These are phyloP conservation scores for Pyrocoelia pectoralis DNA, from an alignment of 2,888 invertebrate species.

Conservation along the genomic window DNA sequence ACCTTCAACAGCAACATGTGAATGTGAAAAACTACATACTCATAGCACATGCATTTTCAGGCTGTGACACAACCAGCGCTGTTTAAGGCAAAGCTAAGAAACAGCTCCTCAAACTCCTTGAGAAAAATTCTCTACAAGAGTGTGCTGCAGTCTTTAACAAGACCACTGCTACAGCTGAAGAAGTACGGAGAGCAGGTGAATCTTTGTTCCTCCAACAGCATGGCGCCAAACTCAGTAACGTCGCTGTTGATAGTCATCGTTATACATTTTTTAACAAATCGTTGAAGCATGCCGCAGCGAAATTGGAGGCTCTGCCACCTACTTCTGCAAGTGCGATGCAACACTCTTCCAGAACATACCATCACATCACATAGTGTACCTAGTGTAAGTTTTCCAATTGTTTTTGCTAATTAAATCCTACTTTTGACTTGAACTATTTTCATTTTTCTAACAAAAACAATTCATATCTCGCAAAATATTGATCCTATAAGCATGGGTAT, in stretches of 20 bases:
- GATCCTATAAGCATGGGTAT: neutral
- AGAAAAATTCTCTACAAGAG: no score
- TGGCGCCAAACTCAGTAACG: neutral
- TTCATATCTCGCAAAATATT: constrained; percentile 6
- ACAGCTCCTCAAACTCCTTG: no score
- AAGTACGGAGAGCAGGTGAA: neutral
- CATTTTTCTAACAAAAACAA: neutral
- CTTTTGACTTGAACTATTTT: neutral
- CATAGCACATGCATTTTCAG: no score
- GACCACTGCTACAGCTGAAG: no score
- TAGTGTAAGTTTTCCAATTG: constrained; percentile 6
- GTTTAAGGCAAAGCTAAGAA: no score
- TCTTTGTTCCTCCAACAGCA: neutral
- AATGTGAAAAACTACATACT: no score
- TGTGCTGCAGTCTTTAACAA: no score
- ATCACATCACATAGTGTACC: neutral
- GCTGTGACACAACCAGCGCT: no score
- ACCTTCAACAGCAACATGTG: no score
- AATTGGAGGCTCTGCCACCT: neutral
- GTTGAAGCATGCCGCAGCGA: constrained; percentile 3
- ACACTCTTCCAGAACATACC: neutral
- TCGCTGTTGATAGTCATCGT: neutral
- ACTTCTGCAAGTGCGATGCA: neutral
- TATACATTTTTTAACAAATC: constrained; percentile 1
- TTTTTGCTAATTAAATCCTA: constrained; percentile 3